Evolutionary conservation across 1,140 invertebrate species (phyloP).

Genomic region (Temnothorax longispinosus): DNA sequence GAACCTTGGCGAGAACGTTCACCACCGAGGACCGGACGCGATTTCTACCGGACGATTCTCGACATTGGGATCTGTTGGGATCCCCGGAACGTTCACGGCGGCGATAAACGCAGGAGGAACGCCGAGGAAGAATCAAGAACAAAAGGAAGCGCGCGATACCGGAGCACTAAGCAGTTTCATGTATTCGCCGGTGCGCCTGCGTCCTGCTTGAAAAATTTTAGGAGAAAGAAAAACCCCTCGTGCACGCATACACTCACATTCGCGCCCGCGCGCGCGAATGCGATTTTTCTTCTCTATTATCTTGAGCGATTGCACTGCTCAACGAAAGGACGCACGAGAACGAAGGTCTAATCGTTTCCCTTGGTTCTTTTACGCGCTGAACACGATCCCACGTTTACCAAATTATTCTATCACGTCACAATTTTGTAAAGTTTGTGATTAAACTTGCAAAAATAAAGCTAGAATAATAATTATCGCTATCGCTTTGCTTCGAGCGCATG

Average conservation of each 20-base stretch:
- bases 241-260: neutral
- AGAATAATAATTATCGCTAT: too few relatives aligned
- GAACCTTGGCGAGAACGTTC: neutral
- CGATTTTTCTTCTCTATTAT: neutral
- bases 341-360: too few relatives aligned
- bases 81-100: neutral
- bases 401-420: too few relatives aligned
- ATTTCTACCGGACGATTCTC: neutral
- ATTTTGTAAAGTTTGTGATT: too few relatives aligned
- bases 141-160: neutral
- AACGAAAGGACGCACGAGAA: too few relatives aligned
- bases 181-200: neutral
- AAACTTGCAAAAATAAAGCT: too few relatives aligned
- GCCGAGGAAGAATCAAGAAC: neutral
- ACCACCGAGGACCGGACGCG: neutral
- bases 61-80: too few relatives aligned
- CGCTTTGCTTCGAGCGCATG: too few relatives aligned
- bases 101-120: neutral
- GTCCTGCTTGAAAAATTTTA: neutral
- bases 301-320: too few relatives aligned
- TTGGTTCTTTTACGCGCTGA: too few relatives aligned
- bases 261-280: neutral
- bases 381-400: too few relatives aligned
- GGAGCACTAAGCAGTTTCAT: neutral
- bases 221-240: neutral